Conservation (phyloP, 2,797 vertebrate genomes). For the Rhincodon typus region DNA sequence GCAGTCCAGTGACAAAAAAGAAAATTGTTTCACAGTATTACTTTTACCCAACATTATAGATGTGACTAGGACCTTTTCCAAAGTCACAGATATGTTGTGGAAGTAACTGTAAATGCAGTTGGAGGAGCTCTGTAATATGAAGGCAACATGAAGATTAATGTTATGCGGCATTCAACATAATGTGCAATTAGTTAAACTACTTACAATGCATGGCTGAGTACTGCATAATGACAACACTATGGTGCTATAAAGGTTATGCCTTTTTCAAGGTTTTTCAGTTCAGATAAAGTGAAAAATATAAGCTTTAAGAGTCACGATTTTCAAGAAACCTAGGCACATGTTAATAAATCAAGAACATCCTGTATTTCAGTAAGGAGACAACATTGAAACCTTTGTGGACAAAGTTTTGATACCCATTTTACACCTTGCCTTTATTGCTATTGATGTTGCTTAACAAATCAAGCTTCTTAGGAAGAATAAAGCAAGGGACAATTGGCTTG, state of each 20-base stretch:
- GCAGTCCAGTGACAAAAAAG: too few species aligned
- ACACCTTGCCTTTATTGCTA: conserved; percentile 5
- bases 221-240: too few species aligned
- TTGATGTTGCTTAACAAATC: background rate
- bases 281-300: background rate
- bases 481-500: background rate
- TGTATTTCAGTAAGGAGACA: background rate
- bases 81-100: background rate
- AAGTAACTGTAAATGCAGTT: background rate
- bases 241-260: background rate
- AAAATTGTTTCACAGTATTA: background rate
- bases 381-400: background rate
- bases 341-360: background rate
- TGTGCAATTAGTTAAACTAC: background rate
- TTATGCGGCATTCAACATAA: background rate
- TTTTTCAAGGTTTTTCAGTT: background rate
- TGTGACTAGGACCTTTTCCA: background rate
- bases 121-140: background rate
- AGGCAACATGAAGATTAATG: background rate
- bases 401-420: background rate
- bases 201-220: background rate
- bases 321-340: background rate
- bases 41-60: background rate
- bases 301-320: background rate
- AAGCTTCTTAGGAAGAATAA: background rate